These are phyloP conservation scores for Mylabris sibirica DNA, from an alignment of 2,888 invertebrate species.

Conservation along the genomic window DNA sequence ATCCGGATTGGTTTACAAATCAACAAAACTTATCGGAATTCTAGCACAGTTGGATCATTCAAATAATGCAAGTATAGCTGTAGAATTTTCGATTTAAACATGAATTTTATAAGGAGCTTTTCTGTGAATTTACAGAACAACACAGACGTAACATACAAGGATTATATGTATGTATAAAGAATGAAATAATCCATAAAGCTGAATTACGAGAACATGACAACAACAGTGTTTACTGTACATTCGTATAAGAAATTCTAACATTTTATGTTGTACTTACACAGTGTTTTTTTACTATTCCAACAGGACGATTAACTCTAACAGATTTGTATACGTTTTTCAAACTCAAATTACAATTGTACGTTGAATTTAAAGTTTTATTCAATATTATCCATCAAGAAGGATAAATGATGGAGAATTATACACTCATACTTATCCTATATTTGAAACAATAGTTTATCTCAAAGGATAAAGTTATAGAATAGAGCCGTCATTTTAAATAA, in stretches of 20 bases:
- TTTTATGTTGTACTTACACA: not conserved
- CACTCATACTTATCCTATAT: no score
- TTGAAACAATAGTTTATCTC: no score
- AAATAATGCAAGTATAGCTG: no score
- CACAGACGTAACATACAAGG: not conserved
- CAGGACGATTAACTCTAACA: not conserved
- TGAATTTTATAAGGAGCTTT: slow-evolving; percentile 6
- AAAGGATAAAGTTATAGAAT: no score
- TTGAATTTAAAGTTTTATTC: not conserved
- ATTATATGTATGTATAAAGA: slow-evolving; percentile 7
- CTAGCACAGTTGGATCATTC: no score
- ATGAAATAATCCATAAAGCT: slow-evolving; percentile 9
- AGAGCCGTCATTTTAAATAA: no score
- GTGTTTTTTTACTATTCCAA: not conserved
- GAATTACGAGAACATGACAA: slow-evolving; percentile 5
- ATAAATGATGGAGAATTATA: no score
- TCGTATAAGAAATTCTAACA: not conserved
- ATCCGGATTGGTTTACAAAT: no score
- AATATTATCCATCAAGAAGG: no score
- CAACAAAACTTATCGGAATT: no score
- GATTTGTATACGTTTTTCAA: not conserved
- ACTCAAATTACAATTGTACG: not conserved
- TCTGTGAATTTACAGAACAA: not conserved
- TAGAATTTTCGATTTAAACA: not conserved
- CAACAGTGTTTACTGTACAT: not conserved